Evolutionary conservation across 2,113 vertebrate genomes (phyloP), one percentile per base, ranked within the genome.

Genomic region (Urocolius indicus): DNA sequence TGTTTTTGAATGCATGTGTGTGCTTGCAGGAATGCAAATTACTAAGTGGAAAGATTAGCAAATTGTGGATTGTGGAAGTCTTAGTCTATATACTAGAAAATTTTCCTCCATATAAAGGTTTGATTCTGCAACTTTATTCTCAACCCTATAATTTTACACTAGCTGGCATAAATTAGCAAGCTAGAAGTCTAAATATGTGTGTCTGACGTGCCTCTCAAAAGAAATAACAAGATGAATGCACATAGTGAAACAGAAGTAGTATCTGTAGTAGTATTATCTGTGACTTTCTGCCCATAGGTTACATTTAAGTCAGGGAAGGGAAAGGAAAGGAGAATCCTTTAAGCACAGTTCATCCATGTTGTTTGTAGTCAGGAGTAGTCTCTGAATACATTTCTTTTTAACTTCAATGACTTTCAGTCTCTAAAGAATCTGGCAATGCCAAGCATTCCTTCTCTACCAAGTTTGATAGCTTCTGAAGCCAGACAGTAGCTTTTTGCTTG

Each of bases 91-190:
- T 34, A 80, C 80, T 26, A 78, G 54, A 81, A 77, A 63, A 76
- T 86, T 86, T 92, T 84, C 76, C 84, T 87, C 72, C 73, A 68
- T 95, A 65, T 45, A 95, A 96, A 95, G 93, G 85, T 96, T 95
- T 95, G 88, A 96, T 95, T 95, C 90, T 93, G 85, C 90, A 96
- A 92, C 90, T 96, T 94, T 71, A 67, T 77, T 90, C 81, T 77
- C 73, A 88, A 89, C 81, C 94, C 89, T 96, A 52, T 95, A 96
- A 97, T 97, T 97, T 97, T 94, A 90, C 91, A 89, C 91, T 95
- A 89, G 89, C 93, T 97, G 90, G 94, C 94, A 96, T 97, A 96
- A 97, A 96, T 97, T 97, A 97, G 76, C 81, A 85, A 95, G 52
- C 59, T 84, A 46, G 82, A 92, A 95, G 58, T 79, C 92, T 96